Evolutionary conservation across 1,140 invertebrate species (phyloP).

Genomic region (Drosophila rufa): DNA sequence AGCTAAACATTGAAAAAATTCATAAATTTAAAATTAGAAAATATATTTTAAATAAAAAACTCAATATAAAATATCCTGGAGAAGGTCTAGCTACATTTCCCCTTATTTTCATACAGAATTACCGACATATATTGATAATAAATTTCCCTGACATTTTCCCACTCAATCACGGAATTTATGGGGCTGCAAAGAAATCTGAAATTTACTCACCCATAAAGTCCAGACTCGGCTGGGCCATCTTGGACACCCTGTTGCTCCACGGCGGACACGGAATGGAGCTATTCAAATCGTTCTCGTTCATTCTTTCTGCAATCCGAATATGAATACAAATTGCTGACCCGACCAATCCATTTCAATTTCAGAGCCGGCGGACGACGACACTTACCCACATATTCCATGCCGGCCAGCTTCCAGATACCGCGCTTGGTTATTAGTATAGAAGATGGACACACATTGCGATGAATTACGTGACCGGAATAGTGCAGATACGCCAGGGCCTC

Average conservation of each 20-base stretch:
- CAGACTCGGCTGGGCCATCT: slow-evolving; percentile 96
- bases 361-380: slow-evolving; percentile 31
- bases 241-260: slow-evolving; percentile 95
- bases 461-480: slow-evolving; percentile 92
- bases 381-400: slow-evolving; percentile 96
- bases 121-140: neutral
- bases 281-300: slow-evolving; percentile 89
- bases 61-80: too few relatives aligned
- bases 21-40: too few relatives aligned
- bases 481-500: slow-evolving; percentile 97
- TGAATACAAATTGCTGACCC: slow-evolving; percentile 63
- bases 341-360: slow-evolving; percentile 68
- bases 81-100: too few relatives aligned
- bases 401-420: slow-evolving; percentile 98
- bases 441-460: slow-evolving; percentile 96
- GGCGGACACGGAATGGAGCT: slow-evolving; percentile 90
- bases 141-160: neutral
- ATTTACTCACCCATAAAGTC: slow-evolving; percentile 92
- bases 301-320: slow-evolving; percentile 87
- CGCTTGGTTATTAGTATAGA: slow-evolving; percentile 97
- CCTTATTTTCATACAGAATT: too few relatives aligned
- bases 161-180: neutral
- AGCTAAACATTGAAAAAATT: slow-evolving; percentile 86
- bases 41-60: too few relatives aligned
- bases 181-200: neutral